Evolutionary conservation across 2,113 vertebrate species (phyloP), one percentile per base, ranked within the genome.

Genomic region (Eubucco bourcierii): DNA sequence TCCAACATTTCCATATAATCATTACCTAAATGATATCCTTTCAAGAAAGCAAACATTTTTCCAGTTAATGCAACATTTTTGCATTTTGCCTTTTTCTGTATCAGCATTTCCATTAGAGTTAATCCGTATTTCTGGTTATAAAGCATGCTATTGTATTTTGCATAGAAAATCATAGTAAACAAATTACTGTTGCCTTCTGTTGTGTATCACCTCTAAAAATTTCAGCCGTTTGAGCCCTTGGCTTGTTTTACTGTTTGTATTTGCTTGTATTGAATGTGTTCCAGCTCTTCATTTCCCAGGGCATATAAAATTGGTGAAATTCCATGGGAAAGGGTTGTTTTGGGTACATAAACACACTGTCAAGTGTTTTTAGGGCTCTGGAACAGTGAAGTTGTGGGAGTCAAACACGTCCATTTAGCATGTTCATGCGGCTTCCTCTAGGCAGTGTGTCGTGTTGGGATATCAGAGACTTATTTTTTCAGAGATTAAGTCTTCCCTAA

Each of bases 191-290:
- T 94, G 82, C 94, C 80, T 94, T 71, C 60, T 68, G 31, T 90
- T 94, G 37, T 41, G 25, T 79, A 63, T 94, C 78, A 78, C 87
- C 63, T 80, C 82, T 77, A 88, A 80, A 96, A 92, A 80, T 88
- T 87, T 88, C 61, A 87, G 79, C 68, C 66, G n/a, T 66, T 92
- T 86, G 82, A 96, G 63, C 79, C 53, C 82, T 95, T 87, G 90
- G 91, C 84, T 96, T 95, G 52, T 95, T 97, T 91, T 90, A 90
- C 73, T 95, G 15, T 29, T 5, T 86, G 88, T 73, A 88, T 97
- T 98, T 97, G 97, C 97, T 97, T 98, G 95, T 96, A 46, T 97
- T 98, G 98, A 97, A 96, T 41, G 60, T 75, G 65, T 94, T 97
- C 97, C 97, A 97, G 95, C 55, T 94, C 86, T 97, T 95, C 64